Conservation (phyloP, 2,113 vertebrate genomes). For the Sorex araneus region DNA sequence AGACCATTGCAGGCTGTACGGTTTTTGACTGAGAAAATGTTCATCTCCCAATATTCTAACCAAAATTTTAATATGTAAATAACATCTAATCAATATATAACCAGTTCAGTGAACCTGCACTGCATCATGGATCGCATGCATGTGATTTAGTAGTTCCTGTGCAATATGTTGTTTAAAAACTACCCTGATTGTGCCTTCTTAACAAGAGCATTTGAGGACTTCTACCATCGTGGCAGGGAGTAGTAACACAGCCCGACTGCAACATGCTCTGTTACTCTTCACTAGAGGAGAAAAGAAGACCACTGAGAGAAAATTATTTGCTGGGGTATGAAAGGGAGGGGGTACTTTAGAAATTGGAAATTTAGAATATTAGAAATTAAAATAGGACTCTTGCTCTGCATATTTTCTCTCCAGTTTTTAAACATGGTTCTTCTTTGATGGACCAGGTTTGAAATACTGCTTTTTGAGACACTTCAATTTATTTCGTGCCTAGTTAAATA, state of each 20-base stretch:
- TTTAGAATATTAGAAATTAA: not conserved
- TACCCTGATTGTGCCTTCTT: not conserved
- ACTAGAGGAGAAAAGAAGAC: not conserved
- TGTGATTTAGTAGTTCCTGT: not conserved
- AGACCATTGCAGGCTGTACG: accelerated
- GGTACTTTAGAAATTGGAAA: not conserved
- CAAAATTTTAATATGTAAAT: not conserved
- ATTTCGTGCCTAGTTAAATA: not conserved
- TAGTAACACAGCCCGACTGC: accelerated
- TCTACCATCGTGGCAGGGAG: too few species aligned
- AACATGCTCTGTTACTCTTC: not conserved
- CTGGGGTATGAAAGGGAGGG: too few species aligned
- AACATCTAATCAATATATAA: not conserved
- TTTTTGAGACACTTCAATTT: not conserved
- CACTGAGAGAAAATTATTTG: not conserved
- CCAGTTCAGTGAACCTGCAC: not conserved
- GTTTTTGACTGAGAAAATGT: not conserved
- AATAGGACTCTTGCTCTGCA: not conserved
- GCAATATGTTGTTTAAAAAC: not conserved
- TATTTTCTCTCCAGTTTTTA: not conserved
- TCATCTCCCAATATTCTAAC: not conserved
- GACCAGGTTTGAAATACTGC: too few species aligned
- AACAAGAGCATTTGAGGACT: too few species aligned
- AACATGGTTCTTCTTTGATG: not conserved
- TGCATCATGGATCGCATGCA: not conserved